These are phyloP conservation scores for Agrotis ipsilon DNA, from an alignment of 2,888 invertebrate genomes.

Conservation along the genomic window DNA sequence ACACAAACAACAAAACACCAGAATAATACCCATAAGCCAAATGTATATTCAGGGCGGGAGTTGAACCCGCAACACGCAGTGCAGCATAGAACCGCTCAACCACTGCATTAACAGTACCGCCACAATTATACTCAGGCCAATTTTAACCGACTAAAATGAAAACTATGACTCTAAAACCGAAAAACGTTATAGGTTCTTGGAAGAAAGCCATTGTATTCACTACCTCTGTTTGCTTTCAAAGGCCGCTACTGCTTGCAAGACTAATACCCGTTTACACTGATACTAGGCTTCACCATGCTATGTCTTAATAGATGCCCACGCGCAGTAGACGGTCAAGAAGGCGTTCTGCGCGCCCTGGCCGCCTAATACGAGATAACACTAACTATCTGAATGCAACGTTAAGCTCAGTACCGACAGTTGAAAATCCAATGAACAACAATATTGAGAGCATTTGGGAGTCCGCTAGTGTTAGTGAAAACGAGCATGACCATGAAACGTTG, in stretches of 20 bases:
- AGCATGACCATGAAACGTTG: constrained; percentile 39
- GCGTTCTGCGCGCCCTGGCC: too few relatives aligned
- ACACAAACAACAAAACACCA: too few relatives aligned
- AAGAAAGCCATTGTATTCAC: neutral
- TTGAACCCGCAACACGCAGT: too few relatives aligned
- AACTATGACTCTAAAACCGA: neutral
- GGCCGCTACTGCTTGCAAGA: constrained; percentile 40
- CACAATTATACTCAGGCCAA: too few relatives aligned
- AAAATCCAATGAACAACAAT: neutral
- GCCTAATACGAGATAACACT: too few relatives aligned
- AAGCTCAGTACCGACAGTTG: neutral
- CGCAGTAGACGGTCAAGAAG: too few relatives aligned
- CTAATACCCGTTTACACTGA: neutral
- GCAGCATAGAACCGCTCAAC: too few relatives aligned
- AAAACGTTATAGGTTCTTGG: neutral
- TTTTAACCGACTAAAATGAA: neutral
- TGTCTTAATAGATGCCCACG: too few relatives aligned
- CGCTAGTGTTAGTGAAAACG: neutral
- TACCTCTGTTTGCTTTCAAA: constrained; percentile 29
- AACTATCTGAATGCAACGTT: neutral
- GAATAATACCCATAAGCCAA: too few relatives aligned
- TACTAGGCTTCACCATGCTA: neutral
- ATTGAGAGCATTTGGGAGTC: neutral
- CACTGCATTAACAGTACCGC: too few relatives aligned
- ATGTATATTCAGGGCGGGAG: too few relatives aligned